Percentiles rank a stretch among this genome's conserved stretches.
Conservation (phyloP, 1,140 invertebrate genomes). For the Lepidostoma basale region DNA sequence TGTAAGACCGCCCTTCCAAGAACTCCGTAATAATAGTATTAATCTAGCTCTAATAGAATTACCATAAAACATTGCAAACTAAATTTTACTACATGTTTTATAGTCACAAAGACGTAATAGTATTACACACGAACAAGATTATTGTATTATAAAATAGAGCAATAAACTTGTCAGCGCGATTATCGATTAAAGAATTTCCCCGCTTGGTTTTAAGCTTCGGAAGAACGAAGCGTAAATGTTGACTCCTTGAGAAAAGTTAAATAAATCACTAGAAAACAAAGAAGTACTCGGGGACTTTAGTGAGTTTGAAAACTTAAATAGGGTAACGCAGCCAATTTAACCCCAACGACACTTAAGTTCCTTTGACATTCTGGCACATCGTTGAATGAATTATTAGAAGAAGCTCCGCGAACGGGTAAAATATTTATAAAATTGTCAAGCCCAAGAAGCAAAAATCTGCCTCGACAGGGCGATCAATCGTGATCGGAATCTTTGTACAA, state of each 20-base stretch:
- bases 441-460: too few relatives aligned
- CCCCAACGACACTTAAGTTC: constrained; percentile 5
- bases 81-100: too few relatives aligned
- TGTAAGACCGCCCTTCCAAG: too few relatives aligned
- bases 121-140: too few relatives aligned
- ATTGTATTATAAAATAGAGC: too few relatives aligned
- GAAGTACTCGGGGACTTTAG: background rate
- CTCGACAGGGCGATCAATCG: too few relatives aligned
- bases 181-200: constrained; percentile 8
- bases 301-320: background rate
- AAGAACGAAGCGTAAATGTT: constrained; percentile 8
- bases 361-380: background rate
- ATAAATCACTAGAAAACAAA: constrained; percentile 22
- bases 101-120: too few relatives aligned
- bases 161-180: too few relatives aligned
- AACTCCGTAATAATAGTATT: too few relatives aligned
- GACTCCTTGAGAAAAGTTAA: constrained; percentile 6
- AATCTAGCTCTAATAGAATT: too few relatives aligned
- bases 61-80: too few relatives aligned
- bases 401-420: background rate
- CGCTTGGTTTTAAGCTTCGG: background rate
- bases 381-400: background rate
- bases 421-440: background rate
- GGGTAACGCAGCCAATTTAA: constrained; percentile 1
- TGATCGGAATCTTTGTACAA: too few relatives aligned